These are phyloP conservation scores for Cyprinodon variegatus DNA, from an alignment of 2,113 vertebrate genomes.

Conservation along the genomic window DNA sequence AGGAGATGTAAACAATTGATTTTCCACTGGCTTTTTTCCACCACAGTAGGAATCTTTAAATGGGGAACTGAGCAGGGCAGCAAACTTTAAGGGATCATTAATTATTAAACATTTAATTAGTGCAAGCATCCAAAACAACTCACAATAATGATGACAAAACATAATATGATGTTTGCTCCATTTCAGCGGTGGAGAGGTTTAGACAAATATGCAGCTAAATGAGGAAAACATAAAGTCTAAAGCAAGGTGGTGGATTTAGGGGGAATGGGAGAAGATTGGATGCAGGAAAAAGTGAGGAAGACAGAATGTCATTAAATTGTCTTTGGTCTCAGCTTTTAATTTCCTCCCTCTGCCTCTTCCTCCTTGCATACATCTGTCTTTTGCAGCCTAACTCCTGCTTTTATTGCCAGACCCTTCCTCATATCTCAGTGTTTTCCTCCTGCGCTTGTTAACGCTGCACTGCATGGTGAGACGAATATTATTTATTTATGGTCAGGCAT, in stretches of 20 bases:
- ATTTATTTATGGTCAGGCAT: conserved; percentile 73
- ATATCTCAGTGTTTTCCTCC: conserved; percentile 50
- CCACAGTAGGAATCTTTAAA: neutral
- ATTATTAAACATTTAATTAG: conserved; percentile 33
- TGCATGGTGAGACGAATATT: conserved; percentile 58
- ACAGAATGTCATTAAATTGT: conserved; percentile 71
- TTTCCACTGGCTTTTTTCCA: neutral
- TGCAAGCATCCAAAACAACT: conserved; percentile 4
- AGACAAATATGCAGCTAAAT: conserved; percentile 3
- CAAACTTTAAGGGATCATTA: conserved; percentile 2
- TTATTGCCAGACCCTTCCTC: conserved; percentile 18
- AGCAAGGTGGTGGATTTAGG: conserved; percentile 1
- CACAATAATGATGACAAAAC: conserved; percentile 11
- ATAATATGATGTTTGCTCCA: neutral
- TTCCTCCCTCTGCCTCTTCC: conserved; percentile 1
- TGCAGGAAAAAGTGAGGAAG: conserved; percentile 27
- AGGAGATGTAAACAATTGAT: neutral
- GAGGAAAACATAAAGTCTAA: conserved; percentile 20
- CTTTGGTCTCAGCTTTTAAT: conserved; percentile 64
- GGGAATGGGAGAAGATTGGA: conserved; percentile 9
- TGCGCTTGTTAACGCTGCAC: conserved; percentile 43
- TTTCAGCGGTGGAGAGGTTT: conserved; percentile 17
- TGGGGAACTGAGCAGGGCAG: neutral
- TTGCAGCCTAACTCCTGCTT: neutral
- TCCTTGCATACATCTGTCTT: neutral